Conservation (phyloP, 2,888 invertebrate species). For the Antitype chi region DNA sequence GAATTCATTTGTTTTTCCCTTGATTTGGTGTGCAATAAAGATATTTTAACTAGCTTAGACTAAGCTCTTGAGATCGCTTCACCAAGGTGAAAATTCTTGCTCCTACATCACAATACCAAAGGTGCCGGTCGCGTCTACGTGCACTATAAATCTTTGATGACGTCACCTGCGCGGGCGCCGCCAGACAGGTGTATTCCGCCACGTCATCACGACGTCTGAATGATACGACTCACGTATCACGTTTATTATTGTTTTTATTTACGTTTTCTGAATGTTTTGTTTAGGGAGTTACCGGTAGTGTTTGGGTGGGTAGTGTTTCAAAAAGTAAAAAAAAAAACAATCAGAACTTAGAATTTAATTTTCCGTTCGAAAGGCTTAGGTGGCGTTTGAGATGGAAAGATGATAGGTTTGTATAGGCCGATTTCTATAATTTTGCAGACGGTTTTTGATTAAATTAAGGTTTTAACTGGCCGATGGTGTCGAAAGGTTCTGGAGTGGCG, state of each 20-base stretch:
- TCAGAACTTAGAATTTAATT: too few species aligned
- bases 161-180: slow-evolving; percentile 59
- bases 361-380: neutral
- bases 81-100: slow-evolving; percentile 1
- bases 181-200: slow-evolving; percentile 58
- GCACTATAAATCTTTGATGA: slow-evolving; percentile 55
- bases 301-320: too few species aligned
- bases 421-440: neutral
- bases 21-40: neutral
- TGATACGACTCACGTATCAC: slow-evolving; percentile 44
- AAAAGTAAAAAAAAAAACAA: too few species aligned
- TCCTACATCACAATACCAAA: slow-evolving; percentile 28
- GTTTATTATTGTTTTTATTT: slow-evolving; percentile 57
- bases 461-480: too few species aligned
- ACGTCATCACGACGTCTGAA: slow-evolving; percentile 52
- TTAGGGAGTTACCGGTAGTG: neutral
- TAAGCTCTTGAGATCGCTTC: neutral
- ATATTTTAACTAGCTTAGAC: neutral
- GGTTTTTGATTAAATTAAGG: neutral
- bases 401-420: too few species aligned
- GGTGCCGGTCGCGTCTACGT: slow-evolving; percentile 34
- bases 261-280: slow-evolving; percentile 22
- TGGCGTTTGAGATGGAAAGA: neutral
- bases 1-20: neutral
- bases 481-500: too few species aligned